Percentiles rank a stretch among this genome's conserved stretches.
Conservation (phyloP, 2,797 vertebrate genomes). For the Varecia variegata region DNA sequence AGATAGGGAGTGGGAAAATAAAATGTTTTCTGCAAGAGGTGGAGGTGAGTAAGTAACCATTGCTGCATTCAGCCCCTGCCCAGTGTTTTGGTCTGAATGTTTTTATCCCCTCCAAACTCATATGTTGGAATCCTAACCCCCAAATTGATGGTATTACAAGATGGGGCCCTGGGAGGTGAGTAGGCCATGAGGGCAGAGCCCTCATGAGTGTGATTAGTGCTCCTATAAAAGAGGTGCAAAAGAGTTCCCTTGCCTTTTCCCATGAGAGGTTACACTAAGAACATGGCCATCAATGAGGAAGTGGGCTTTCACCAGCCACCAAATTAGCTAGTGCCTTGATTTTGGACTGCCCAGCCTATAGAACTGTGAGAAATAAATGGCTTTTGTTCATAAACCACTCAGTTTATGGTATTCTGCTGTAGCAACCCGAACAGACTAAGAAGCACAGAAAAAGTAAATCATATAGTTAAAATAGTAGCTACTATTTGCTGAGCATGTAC, state of each 20-base stretch:
- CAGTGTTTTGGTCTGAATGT: neutral
- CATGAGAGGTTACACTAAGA: neutral
- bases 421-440: neutral
- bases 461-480: neutral
- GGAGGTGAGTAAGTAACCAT: neutral
- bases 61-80: neutral
- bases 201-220: neutral
- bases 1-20: neutral
- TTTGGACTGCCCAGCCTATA: neutral
- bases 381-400: neutral
- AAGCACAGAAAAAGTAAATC: neutral
- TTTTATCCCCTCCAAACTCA: neutral
- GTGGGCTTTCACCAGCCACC: neutral
- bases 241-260: neutral
- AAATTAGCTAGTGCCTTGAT: neutral
- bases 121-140: neutral
- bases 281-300: neutral
- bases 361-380: neutral
- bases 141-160: neutral
- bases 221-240: neutral
- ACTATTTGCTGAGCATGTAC: neutral
- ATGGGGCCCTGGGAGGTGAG: neutral
- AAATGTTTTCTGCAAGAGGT: neutral
- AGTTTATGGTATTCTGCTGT: neutral
- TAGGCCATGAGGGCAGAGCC: neutral